These are phyloP conservation scores for Tautogolabrus adspersus DNA, from an alignment of 2,113 vertebrate genomes.

Conservation along the genomic window DNA sequence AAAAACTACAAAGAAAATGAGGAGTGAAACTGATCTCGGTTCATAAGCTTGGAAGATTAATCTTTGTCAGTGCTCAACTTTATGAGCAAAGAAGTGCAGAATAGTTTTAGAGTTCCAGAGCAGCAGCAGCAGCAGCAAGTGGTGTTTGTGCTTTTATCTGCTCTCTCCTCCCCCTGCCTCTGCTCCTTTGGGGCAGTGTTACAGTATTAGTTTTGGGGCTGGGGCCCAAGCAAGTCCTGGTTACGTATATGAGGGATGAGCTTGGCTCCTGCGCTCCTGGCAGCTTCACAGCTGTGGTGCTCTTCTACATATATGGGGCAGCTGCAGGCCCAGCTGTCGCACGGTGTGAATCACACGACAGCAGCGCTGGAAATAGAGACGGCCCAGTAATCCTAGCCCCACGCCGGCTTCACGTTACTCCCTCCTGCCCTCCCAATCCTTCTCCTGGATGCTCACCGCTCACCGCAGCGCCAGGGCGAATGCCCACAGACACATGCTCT, in stretches of 20 bases:
- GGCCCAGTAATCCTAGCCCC: constrained; percentile 91
- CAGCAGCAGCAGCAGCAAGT: too few species aligned
- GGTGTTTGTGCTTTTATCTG: constrained; percentile 57
- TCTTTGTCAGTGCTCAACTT: constrained; percentile 29
- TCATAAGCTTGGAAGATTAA: constrained; percentile 52
- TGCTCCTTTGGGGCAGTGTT: constrained; percentile 74
- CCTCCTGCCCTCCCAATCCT: constrained; percentile 75
- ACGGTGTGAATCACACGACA: constrained; percentile 90
- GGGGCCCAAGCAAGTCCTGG: constrained; percentile 66
- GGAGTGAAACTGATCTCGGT: constrained; percentile 49
- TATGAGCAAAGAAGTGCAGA: constrained; percentile 41
- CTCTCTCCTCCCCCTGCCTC: constrained; percentile 35
- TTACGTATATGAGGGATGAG: constrained; percentile 87
- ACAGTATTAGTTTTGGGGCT: constrained; percentile 76
- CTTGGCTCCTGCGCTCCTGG: constrained; percentile 88
- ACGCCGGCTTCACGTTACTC: constrained; percentile 88
- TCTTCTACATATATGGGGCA: constrained; percentile 90
- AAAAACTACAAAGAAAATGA: constrained; percentile 40
- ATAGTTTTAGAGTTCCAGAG: constrained; percentile 23
- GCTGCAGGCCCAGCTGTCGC: constrained; percentile 96
- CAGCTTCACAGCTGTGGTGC: constrained; percentile 91
- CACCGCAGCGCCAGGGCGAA: constrained; percentile 64
- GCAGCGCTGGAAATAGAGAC: constrained; percentile 93
- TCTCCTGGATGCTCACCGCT: constrained; percentile 61
- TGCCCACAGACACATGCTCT: constrained; percentile 47